Evolutionary conservation across 2,113 vertebrate genomes (phyloP).

Genomic region (Piaya cayana): DNA sequence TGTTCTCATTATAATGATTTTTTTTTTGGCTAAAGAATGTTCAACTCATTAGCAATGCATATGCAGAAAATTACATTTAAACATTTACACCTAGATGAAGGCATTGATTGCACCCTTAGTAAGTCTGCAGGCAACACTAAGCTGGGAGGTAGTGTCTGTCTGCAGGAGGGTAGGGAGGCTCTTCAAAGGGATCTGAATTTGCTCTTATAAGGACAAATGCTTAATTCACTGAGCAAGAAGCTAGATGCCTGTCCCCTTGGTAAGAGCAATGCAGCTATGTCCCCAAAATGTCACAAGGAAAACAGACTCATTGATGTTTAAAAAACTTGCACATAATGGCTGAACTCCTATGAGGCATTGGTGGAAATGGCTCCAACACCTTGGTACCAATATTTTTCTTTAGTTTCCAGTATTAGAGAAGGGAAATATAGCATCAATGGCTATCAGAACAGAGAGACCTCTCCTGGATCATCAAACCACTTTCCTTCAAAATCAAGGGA

Average conservation of each 20-base stretch:
- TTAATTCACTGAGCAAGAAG: not conserved
- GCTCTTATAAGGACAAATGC: not conserved
- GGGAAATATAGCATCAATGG: not conserved
- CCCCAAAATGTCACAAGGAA: not conserved
- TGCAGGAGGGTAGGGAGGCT: too few species aligned
- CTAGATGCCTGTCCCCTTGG: not conserved
- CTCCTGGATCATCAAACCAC: not conserved
- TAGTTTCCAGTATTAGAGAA: not conserved
- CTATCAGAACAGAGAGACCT: not conserved
- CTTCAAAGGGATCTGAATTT: not conserved
- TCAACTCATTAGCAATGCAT: not conserved
- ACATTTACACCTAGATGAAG: not conserved
- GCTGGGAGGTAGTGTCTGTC: too few species aligned
- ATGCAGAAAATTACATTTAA: slow-evolving; percentile 6
- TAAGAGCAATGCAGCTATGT: not conserved
- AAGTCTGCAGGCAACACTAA: too few species aligned
- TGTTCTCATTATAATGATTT: not conserved
- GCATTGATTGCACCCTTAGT: too few species aligned
- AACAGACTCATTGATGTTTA: not conserved
- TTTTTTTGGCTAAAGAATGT: slow-evolving; percentile 27
- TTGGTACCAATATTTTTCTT: not conserved
- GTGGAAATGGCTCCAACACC: not conserved
- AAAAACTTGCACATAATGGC: not conserved
- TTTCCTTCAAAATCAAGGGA: not conserved
- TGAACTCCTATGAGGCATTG: not conserved